A percentile compares a stretch with the other conserved stretches of the same genome.
Evolutionary conservation across 1,140 invertebrate genomes (phyloP).

Genomic region (Lepidotrigona ventralis): DNA sequence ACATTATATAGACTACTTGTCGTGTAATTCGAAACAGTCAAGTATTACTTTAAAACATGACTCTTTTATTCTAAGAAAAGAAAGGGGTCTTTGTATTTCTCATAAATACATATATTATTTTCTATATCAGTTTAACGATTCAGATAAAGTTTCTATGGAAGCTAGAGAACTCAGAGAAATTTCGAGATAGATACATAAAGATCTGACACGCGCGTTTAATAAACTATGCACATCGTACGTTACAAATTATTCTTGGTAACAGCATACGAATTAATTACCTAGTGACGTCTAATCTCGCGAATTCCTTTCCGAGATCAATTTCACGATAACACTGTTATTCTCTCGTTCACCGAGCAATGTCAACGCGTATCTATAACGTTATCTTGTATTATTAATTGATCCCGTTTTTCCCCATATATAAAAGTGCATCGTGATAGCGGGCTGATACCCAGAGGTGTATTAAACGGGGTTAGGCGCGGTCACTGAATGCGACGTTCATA

Average conservation of each 20-base stretch:
- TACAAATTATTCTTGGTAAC: not conserved
- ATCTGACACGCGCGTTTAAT: not conserved
- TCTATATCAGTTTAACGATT: not conserved
- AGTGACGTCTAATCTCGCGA: not conserved
- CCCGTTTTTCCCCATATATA: not conserved
- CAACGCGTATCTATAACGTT: not conserved
- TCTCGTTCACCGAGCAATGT: not conserved
- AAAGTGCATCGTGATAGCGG: not conserved
- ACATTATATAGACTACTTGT: not conserved
- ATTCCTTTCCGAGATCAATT: not conserved
- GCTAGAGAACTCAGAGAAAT: not conserved
- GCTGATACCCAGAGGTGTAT: not conserved
- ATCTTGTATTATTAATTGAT: slow-evolving; percentile 12
- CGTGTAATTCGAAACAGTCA: too few relatives aligned
- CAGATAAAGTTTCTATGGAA: not conserved
- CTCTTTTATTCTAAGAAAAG: too few relatives aligned
- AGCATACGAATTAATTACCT: not conserved
- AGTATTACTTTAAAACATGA: too few relatives aligned
- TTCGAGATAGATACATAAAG: not conserved
- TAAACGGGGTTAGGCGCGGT: slow-evolving; percentile 32
- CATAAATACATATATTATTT: not conserved
- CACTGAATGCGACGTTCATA: slow-evolving; percentile 42
- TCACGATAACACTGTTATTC: not conserved
- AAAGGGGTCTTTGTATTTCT: not conserved
- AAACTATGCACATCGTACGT: not conserved